These are phyloP conservation scores for Erynnis tages DNA, from an alignment of 2,888 invertebrate genomes.

Conservation along the genomic window DNA sequence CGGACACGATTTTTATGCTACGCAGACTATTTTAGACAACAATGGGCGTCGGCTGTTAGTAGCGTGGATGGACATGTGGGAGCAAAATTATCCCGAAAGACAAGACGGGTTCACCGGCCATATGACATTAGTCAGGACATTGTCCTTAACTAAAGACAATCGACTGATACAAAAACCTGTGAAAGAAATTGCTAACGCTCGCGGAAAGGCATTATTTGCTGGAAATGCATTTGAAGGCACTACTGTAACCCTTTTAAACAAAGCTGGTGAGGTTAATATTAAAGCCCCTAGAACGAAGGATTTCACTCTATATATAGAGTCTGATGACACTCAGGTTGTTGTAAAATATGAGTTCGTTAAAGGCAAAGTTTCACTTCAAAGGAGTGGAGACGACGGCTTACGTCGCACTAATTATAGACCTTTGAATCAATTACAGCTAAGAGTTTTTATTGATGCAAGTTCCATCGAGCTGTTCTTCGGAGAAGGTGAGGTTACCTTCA, in stretches of 20 bases:
- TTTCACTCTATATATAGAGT: conserved; percentile 49
- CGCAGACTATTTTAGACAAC: conserved; percentile 56
- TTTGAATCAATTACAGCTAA: conserved; percentile 38
- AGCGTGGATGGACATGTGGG: conserved; percentile 75
- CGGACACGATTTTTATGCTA: conserved; percentile 73
- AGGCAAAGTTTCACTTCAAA: conserved; percentile 51
- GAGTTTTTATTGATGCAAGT: conserved; percentile 56
- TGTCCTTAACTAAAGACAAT: conserved; percentile 46
- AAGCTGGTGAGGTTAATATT: conserved; percentile 53
- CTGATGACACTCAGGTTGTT: conserved; percentile 40
- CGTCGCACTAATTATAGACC: conserved; percentile 58
- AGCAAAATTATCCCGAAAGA: conserved; percentile 57
- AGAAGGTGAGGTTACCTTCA: conserved; percentile 56
- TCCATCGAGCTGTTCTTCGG: conserved; percentile 59
- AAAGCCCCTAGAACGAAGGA: conserved; percentile 35
- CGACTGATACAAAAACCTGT: conserved; percentile 55
- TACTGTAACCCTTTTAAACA: conserved; percentile 40
- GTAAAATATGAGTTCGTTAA: conserved; percentile 45
- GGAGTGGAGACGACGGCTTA: conserved; percentile 57
- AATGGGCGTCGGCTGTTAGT: conserved; percentile 52
- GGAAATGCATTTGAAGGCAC: conserved; percentile 39
- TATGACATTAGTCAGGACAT: conserved; percentile 58
- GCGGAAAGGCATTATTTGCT: conserved; percentile 37
- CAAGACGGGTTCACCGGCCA: conserved; percentile 64
- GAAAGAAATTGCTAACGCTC: conserved; percentile 38